Evolutionary conservation across 2,888 invertebrate genomes (phyloP).

Genomic region (Anoplius nigerrimus): DNA sequence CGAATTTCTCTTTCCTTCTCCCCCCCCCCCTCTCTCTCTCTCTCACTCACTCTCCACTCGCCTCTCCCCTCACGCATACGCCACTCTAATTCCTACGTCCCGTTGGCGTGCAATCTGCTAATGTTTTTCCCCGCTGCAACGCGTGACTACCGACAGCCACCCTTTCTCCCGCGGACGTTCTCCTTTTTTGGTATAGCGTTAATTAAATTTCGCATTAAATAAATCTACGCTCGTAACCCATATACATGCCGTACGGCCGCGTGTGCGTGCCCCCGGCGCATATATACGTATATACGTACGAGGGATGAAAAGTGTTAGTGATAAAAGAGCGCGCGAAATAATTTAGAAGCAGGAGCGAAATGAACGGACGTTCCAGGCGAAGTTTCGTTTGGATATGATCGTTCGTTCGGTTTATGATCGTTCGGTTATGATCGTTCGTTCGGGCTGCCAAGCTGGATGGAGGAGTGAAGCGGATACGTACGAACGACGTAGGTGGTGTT

Average conservation of each 20-base stretch:
- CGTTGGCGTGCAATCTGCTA: too few species aligned
- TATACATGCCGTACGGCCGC: too few species aligned
- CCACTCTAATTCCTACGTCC: neutral
- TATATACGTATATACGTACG: neutral
- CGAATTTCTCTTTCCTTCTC: neutral
- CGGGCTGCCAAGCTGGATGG: too few species aligned
- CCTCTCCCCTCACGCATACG: neutral
- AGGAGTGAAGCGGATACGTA: too few species aligned
- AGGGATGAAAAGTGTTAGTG: neutral
- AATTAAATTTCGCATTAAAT: too few species aligned
- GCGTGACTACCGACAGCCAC: too few species aligned
- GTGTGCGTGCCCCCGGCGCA: neutral
- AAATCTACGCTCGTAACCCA: neutral
- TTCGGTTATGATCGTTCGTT: neutral
- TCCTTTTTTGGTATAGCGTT: too few species aligned
- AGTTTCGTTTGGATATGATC: neutral
- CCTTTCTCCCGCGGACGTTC: too few species aligned
- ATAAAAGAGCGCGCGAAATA: conserved; percentile 19
- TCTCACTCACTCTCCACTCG: neutral
- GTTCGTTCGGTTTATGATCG: too few species aligned
- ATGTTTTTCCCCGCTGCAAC: too few species aligned
- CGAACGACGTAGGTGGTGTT: too few species aligned
- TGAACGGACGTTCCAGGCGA: neutral
- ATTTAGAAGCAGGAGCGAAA: conserved; percentile 20
- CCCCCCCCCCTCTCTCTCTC: neutral